Evolutionary conservation across 1,140 invertebrate species (phyloP).

Genomic region (Monochamus saltuarius): DNA sequence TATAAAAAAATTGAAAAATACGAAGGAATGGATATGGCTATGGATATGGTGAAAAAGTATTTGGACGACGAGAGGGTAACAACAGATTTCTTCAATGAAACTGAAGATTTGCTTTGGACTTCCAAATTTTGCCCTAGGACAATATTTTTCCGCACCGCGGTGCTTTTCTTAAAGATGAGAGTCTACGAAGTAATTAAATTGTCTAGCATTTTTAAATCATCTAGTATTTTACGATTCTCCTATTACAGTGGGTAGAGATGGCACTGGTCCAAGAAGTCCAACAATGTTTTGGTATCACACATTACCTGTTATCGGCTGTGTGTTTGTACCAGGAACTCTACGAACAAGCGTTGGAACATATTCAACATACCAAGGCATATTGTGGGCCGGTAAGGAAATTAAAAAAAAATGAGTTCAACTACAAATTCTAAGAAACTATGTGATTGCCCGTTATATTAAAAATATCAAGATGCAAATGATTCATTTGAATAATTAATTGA

Average conservation of each 20-base stretch:
- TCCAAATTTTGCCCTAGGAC: constrained; percentile 31
- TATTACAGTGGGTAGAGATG: constrained; percentile 34
- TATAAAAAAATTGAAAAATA: constrained; percentile 33
- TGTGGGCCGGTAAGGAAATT: too few relatives aligned
- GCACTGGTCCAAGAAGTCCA: constrained; percentile 34
- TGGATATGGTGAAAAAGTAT: constrained; percentile 41
- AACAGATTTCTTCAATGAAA: constrained; percentile 30
- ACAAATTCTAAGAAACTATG: too few relatives aligned
- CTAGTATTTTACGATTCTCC: not conserved
- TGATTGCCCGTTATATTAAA: too few relatives aligned
- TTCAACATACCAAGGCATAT: too few relatives aligned
- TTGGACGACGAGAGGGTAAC: constrained; percentile 11
- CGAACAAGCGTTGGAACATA: too few relatives aligned
- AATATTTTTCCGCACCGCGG: constrained; percentile 37
- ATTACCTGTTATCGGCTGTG: constrained; percentile 10
- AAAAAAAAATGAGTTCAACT: too few relatives aligned
- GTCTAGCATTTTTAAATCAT: constrained; percentile 2
- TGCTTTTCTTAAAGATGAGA: constrained; percentile 41
- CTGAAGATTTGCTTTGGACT: constrained; percentile 42
- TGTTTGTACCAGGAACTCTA: constrained; percentile 9
- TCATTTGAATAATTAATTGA: constrained; percentile 17
- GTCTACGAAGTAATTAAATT: constrained; percentile 30
- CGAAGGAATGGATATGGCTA: constrained; percentile 39
- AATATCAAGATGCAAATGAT: too few relatives aligned
- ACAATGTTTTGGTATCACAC: not conserved